Base-by-base conservation (phyloP, 2,797 vertebrate genomes). In the Fratercula arctica region DNA sequence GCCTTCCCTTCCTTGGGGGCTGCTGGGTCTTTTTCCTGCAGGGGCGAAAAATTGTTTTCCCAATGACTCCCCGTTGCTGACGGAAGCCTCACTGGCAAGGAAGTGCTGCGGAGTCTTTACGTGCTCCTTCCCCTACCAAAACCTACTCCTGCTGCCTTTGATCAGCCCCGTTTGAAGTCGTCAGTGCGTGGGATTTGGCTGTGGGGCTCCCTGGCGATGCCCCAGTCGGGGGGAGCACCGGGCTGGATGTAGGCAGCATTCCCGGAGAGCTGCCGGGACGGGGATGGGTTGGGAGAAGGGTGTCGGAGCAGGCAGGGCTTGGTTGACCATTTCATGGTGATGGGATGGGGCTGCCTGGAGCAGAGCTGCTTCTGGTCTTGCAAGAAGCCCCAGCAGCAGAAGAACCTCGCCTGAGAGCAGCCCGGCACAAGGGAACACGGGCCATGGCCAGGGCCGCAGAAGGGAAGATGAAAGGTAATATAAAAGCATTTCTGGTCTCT, bases 201-300 rank as follows among this genome's bases (percentile, higher is more conserved):
- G 20, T 4, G 9, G 41, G 76, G 50, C 48, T 66, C n/a, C 45
- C 61, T 28, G 26, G 28, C 51, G 61, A 19, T 41, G 43, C 13
- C 43, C 33, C 31, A 29, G 66, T 50, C 2, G 0, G 0, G 1
- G 50, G 51, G 7, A 77, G 2, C 1, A 2, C 13, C 0, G 6
- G 53, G 75, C 75, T 45, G 11, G 21, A 21, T 46, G 56, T 45
- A 53, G 63, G 45, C 20, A 41, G 37, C 23, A 54, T 57, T n/a
- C 67, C 37, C 0, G 1, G 50, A 54, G 77, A 39, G 21, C 39
- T 63, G n/a, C 31, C 0, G 1, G 50, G 48, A 8, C 20, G 26
- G 33, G 33, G 24, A 17, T 13, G 20, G 60, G 19, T 17, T 69
- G 45, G 60, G 64, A 37, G 35, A 37, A 48, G 37, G 68, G 11